Conservation (phyloP, 2,888 invertebrate species). For the Melieria crassipennis region DNA sequence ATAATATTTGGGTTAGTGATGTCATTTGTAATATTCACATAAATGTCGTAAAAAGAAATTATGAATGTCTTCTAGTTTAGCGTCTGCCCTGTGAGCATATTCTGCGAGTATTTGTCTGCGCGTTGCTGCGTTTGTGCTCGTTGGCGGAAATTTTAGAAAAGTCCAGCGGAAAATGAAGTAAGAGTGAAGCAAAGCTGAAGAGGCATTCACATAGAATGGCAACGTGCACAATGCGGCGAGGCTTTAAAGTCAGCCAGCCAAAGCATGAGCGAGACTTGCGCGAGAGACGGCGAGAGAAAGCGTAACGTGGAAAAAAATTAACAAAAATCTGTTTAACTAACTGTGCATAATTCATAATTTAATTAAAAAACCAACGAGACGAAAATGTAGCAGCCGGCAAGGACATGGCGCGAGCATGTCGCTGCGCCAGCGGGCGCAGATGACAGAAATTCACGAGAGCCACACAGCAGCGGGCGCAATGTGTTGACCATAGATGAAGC, state of each 20-base stretch:
- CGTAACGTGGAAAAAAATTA: slow-evolving; percentile 26
- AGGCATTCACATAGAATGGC: too few relatives aligned
- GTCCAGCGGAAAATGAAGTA: too few relatives aligned
- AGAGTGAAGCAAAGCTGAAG: too few relatives aligned
- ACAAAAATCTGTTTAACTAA: slow-evolving; percentile 59
- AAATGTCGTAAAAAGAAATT: slow-evolving; percentile 9
- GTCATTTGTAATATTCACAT: slow-evolving; percentile 50
- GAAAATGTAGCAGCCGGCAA: slow-evolving; percentile 43
- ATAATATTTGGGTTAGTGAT: slow-evolving; percentile 60
- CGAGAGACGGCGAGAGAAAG: background rate
- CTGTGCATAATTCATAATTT: slow-evolving; percentile 64
- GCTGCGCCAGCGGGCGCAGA: slow-evolving; percentile 14
- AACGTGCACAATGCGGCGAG: too few relatives aligned
- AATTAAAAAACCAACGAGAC: slow-evolving; percentile 62
- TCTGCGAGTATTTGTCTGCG: too few relatives aligned
- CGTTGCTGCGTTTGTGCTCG: too few relatives aligned
- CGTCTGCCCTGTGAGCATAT: too few relatives aligned
- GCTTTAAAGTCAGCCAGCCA: too few relatives aligned
- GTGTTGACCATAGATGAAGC: background rate
- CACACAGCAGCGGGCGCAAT: background rate
- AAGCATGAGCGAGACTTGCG: too few relatives aligned
- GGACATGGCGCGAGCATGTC: background rate
- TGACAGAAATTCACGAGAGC: slow-evolving; percentile 9
- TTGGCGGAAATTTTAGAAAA: too few relatives aligned
- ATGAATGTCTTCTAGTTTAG: too few relatives aligned